Evolutionary conservation across 2,113 vertebrate species (phyloP).

Genomic region (Limanda limanda): DNA sequence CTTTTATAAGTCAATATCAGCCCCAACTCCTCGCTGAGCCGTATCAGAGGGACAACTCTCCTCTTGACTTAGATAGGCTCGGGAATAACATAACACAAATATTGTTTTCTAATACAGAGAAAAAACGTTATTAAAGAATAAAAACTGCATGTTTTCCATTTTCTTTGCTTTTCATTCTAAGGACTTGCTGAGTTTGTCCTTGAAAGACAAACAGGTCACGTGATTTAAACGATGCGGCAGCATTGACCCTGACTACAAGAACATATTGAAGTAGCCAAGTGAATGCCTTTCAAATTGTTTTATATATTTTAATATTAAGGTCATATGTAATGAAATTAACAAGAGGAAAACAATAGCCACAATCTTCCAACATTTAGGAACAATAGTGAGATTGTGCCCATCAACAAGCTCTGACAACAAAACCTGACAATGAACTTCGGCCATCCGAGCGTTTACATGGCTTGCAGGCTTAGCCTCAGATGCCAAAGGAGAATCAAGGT

Average conservation of each 20-base stretch:
- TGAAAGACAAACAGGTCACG: neutral
- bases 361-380: neutral
- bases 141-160: neutral
- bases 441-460: conserved; percentile 26
- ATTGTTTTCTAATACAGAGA: conserved; percentile 36
- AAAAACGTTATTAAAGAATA: conserved; percentile 19
- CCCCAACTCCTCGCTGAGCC: conserved; percentile 53
- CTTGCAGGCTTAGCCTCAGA: conserved; percentile 34
- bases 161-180: neutral
- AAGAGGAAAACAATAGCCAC: neutral
- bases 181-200: conserved; percentile 10
- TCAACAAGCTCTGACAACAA: conserved; percentile 11
- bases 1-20: conserved; percentile 70
- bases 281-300: neutral
- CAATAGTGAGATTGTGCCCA: neutral
- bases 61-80: conserved; percentile 51
- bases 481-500: conserved; percentile 67
- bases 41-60: conserved; percentile 46
- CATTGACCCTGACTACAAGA: neutral
- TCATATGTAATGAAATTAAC: too few species aligned
- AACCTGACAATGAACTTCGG: conserved; percentile 35
- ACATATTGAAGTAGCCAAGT: neutral
- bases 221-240: neutral
- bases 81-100: conserved; percentile 46
- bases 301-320: too few species aligned